Evolutionary conservation across 2,797 vertebrate species (phyloP).

Genomic region (Aselliscus stoliczkanus): DNA sequence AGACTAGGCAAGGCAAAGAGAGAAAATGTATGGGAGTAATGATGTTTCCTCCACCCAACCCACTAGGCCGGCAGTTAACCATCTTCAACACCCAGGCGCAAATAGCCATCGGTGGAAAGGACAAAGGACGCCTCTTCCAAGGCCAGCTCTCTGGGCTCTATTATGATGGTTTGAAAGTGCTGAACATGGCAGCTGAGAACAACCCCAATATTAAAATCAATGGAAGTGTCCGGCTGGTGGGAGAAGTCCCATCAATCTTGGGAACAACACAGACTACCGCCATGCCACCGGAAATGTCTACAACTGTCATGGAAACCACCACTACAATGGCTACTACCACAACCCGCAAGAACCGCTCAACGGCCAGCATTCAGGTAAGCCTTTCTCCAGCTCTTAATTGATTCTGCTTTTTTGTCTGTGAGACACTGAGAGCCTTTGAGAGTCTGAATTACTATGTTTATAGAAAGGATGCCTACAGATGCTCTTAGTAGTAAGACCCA

Average conservation of each 20-base stretch:
- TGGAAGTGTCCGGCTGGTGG: constrained; percentile 96
- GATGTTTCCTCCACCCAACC: constrained; percentile 81
- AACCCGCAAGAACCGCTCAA: constrained; percentile 93
- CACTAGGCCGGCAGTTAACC: constrained; percentile 96
- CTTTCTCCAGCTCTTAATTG: neutral
- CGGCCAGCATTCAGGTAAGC: constrained; percentile 94
- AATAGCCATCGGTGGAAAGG: constrained; percentile 94
- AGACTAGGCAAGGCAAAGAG: constrained; percentile 59
- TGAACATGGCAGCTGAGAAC: constrained; percentile 96
- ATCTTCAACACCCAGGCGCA: constrained; percentile 99
- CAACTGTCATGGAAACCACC: constrained; percentile 96
- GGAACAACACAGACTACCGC: constrained; percentile 93
- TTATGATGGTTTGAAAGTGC: constrained; percentile 97
- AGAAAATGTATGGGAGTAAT: constrained; percentile 80
- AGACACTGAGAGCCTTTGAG: no score
- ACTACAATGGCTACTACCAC: constrained; percentile 98
- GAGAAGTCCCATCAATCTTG: constrained; percentile 91
- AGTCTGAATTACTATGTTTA: neutral
- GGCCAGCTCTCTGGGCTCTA: constrained; percentile 98
- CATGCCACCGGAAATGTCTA: constrained; percentile 94
- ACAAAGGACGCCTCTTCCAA: constrained; percentile 94
- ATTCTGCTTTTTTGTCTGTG: neutral
- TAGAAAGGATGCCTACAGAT: neutral
- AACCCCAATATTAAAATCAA: constrained; percentile 96
- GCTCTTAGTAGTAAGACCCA: neutral